Evolutionary conservation across 2,113 vertebrate species (phyloP), one percentile per base, ranked within the genome.

Genomic region (Pimephales promelas): DNA sequence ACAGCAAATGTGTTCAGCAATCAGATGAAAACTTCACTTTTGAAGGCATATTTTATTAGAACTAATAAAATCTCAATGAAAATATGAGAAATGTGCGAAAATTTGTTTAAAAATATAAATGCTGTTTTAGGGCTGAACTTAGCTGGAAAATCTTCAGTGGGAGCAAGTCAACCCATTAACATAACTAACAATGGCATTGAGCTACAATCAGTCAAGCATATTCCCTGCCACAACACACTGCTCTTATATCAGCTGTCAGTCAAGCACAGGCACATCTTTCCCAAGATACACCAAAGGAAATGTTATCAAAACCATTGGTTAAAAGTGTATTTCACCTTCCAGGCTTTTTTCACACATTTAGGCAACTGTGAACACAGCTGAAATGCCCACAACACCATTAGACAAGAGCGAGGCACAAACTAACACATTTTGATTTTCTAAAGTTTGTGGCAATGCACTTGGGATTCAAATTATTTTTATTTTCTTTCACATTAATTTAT

Each of bases 351-450:
- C 59, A 79, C 57, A 79, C 43, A 20, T 79, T 78, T 79, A 36
- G 9, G 76, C 26, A 24, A 61, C 22, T 61, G 54, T 78, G 36
- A 61, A 28, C 36, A 61, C 14, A 62, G 76, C 76, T 78, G 36
- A 78, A 59, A 78, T 45, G 34, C 56, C 76, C 61, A n/a, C 56
- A 78, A 62, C 76, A 78, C 76, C 22, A 66, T 16, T 72, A 72
- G n/a, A 7, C 13, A 72, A 4, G 40, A 16, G 70, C 22, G 3
- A 72, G 70, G 22, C 70, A 72, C 40, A 72, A 72, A 72, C 70
- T 47, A 72, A 72, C 70, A 72, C 40, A 16, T 45, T 70, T 26
- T 16, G 22, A 3, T 26, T 72, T 72, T 72, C 40, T 47, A n/a
- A 72, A 72, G 22, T 68, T 40, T 40, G 64, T 43, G 68, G 14